Conservation (phyloP, 1,140 invertebrate genomes). For the Lanistes nyassanus region DNA sequence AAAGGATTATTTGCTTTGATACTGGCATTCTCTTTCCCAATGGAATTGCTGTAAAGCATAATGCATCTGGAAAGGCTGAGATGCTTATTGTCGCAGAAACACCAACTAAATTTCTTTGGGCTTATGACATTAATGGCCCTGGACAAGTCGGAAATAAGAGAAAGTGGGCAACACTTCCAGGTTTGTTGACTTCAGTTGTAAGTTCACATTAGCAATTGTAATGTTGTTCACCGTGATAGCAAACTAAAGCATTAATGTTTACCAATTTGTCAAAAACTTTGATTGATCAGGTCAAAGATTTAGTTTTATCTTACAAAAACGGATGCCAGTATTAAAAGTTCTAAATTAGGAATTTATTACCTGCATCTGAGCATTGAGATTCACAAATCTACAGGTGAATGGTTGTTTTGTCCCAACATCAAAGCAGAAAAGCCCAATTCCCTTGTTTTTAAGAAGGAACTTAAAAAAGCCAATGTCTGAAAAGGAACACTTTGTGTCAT, state of each 20-base stretch:
- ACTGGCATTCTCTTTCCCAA: slow-evolving; percentile 56
- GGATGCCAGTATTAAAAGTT: no score
- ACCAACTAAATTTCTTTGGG: slow-evolving; percentile 56
- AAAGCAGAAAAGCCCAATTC: no score
- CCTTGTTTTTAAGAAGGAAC: no score
- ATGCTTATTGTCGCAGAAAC: slow-evolving; percentile 62
- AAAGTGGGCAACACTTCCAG: slow-evolving; percentile 56
- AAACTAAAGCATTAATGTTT: neutral
- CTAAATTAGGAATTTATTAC: no score
- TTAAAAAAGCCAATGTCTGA: no score
- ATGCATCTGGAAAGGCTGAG: slow-evolving; percentile 38
- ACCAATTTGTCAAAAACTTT: no score
- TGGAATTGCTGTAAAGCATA: slow-evolving; percentile 56
- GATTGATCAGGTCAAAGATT: no score
- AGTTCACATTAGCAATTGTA: neutral
- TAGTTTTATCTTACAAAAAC: no score
- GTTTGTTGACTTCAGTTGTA: slow-evolving; percentile 8
- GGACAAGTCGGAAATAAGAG: slow-evolving; percentile 45
- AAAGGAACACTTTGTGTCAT: no score
- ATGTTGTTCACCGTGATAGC: neutral
- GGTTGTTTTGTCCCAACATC: no score
- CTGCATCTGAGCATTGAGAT: no score
- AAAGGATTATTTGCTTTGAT: slow-evolving; percentile 46
- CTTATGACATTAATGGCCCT: slow-evolving; percentile 52
- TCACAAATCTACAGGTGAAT: no score